These are phyloP conservation scores for Drosophila leonis DNA, from an alignment of 2,888 invertebrate species.

Conservation along the genomic window DNA sequence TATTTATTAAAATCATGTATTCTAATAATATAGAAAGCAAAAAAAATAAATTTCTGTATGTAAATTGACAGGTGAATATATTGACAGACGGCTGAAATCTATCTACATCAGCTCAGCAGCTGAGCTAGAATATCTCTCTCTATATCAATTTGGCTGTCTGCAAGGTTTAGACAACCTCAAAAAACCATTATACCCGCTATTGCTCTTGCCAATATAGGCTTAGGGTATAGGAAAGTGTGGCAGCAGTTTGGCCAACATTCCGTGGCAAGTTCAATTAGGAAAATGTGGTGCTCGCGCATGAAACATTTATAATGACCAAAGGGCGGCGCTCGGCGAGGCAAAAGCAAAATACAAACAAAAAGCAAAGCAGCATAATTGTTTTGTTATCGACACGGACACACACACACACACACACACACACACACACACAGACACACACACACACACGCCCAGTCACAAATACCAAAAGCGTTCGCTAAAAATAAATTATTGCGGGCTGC, in stretches of 20 bases:
- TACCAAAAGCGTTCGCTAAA: conserved; percentile 54
- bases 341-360: conserved; percentile 50
- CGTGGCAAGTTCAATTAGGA: conserved; percentile 67
- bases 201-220: background rate
- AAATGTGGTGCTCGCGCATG: conserved; percentile 47
- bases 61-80: too few relatives aligned
- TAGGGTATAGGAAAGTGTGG: conserved; percentile 8
- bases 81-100: too few relatives aligned
- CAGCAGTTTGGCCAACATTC: conserved; percentile 39
- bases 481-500: conserved; percentile 77
- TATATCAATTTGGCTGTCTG: background rate
- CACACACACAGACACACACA: conserved; percentile 1
- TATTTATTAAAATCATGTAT: too few relatives aligned
- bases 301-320: conserved; percentile 64
- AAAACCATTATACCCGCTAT: background rate
- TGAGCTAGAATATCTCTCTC: too few relatives aligned
- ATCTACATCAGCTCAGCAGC: background rate
- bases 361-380: conserved; percentile 71
- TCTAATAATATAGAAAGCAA: too few relatives aligned
- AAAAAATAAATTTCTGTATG: too few relatives aligned
- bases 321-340: conserved; percentile 17
- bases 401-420: conserved; percentile 11
- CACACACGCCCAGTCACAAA: conserved; percentile 1
- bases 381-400: conserved; percentile 68
- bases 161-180: background rate